phyloP scores from a whole-genome alignment of 1,140 invertebrate species.

The Magallana ariakensis region DNA sequence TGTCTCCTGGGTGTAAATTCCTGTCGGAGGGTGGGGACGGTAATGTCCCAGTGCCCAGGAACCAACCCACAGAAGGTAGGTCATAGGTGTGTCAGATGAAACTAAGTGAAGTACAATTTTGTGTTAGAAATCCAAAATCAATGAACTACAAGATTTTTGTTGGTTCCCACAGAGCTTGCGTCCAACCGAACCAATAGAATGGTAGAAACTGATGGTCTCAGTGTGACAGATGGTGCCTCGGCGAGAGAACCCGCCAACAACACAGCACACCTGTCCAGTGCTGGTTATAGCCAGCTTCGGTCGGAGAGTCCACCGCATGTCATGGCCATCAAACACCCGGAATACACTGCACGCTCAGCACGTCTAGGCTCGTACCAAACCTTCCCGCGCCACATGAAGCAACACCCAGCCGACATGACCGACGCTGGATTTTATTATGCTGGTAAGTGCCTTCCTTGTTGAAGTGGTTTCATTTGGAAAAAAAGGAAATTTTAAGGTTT shows the following conservation, averaged over 20 bases:
- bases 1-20: slow-evolving; percentile 35
- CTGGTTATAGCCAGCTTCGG: neutral
- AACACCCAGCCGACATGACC: slow-evolving; percentile 1
- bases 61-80: neutral
- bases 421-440: slow-evolving; percentile 22
- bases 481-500: no score
- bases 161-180: no score
- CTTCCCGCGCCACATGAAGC: slow-evolving; percentile 11
- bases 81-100: no score
- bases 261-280: slow-evolving; percentile 3
- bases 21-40: neutral
- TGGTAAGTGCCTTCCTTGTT: neutral
- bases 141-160: no score
- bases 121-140: no score
- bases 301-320: neutral
- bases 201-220: neutral
- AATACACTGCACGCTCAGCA: neutral
- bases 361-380: neutral
- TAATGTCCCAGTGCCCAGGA: slow-evolving; percentile 7
- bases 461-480: no score
- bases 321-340: neutral
- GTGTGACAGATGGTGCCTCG: neutral
- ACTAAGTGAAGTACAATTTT: no score
- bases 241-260: neutral
- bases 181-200: neutral